Evolutionary conservation across 2,888 invertebrate genomes (phyloP).

Genomic region (Anticlea derivata): DNA sequence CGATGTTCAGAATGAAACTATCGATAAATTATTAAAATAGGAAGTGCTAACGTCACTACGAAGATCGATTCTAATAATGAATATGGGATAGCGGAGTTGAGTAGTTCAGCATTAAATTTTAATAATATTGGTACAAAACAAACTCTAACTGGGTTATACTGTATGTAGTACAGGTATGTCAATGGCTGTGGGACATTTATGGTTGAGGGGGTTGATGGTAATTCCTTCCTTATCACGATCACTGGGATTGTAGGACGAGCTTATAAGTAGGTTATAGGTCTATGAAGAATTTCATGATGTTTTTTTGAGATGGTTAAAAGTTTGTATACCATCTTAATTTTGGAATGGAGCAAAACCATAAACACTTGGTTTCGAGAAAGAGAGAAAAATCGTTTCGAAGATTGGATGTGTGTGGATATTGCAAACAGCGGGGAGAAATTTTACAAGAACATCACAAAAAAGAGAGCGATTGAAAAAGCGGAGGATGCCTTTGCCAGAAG

Average conservation of each 20-base stretch:
- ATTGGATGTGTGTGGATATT: no score
- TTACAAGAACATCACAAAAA: no score
- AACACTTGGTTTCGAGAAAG: no score
- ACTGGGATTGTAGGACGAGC: not conserved
- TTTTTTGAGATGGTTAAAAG: no score
- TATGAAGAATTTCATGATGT: not conserved
- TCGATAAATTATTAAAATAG: slow-evolving; percentile 16
- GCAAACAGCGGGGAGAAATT: no score
- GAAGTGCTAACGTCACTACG: slow-evolving; percentile 36
- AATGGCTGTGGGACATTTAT: slow-evolving; percentile 16
- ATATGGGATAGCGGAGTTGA: slow-evolving; percentile 35
- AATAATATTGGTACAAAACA: slow-evolving; percentile 27
- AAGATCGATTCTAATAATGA: slow-evolving; percentile 40
- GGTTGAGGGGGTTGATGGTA: slow-evolving; percentile 16
- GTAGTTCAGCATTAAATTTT: slow-evolving; percentile 29
- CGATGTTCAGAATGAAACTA: not conserved
- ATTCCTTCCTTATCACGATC: slow-evolving; percentile 15
- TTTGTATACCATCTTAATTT: no score
- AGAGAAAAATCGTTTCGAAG: no score
- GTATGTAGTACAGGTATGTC: not conserved
- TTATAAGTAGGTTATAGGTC: slow-evolving; percentile 1
- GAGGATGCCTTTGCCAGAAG: no score
- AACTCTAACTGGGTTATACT: slow-evolving; percentile 26
- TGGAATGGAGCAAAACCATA: no score
- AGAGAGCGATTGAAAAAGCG: no score